Evolutionary conservation across 2,113 vertebrate species (phyloP).

Genomic region (Zapus hudsonius): DNA sequence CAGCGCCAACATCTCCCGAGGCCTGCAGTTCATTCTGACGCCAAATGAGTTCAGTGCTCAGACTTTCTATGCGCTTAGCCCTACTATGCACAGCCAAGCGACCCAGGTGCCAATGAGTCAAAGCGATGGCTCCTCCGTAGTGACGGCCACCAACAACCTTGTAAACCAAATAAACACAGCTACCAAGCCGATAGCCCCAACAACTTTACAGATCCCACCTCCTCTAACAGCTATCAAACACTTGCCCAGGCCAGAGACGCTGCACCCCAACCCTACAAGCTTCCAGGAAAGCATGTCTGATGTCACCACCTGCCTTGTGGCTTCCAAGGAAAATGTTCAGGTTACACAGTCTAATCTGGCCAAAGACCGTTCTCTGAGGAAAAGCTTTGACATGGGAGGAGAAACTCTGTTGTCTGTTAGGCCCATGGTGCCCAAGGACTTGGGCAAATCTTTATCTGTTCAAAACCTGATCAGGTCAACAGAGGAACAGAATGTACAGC

Average conservation of each 20-base stretch:
- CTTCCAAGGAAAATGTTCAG: slow-evolving; percentile 87
- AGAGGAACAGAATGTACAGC: slow-evolving; percentile 88
- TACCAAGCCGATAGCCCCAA: slow-evolving; percentile 87
- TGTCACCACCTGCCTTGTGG: slow-evolving; percentile 88
- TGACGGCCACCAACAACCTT: slow-evolving; percentile 84
- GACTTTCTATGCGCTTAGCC: slow-evolving; percentile 91
- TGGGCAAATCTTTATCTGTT: slow-evolving; percentile 95
- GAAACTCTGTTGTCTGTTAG: slow-evolving; percentile 90
- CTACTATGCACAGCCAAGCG: slow-evolving; percentile 87
- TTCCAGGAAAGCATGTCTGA: slow-evolving; percentile 87
- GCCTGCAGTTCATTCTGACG: slow-evolving; percentile 94
- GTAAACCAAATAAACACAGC: slow-evolving; percentile 89
- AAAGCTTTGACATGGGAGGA: slow-evolving; percentile 92
- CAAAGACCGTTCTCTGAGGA: slow-evolving; percentile 91
- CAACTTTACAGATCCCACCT: slow-evolving; percentile 92
- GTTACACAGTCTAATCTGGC: slow-evolving; percentile 83
- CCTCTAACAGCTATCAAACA: slow-evolving; percentile 88
- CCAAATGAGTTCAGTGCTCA: slow-evolving; percentile 92
- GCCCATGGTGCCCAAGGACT: slow-evolving; percentile 84
- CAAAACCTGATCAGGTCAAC: slow-evolving; percentile 93
- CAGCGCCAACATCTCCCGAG: slow-evolving; percentile 91
- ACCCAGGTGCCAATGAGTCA: slow-evolving; percentile 89
- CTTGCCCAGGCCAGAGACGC: slow-evolving; percentile 83
- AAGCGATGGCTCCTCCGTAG: slow-evolving; percentile 84
- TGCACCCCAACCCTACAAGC: slow-evolving; percentile 86